A percentile compares a stretch with the other conserved stretches of the same genome.
These are phyloP conservation scores for Dolichoris vasculosae DNA, from an alignment of 1,140 invertebrate genomes.

Conservation along the genomic window DNA sequence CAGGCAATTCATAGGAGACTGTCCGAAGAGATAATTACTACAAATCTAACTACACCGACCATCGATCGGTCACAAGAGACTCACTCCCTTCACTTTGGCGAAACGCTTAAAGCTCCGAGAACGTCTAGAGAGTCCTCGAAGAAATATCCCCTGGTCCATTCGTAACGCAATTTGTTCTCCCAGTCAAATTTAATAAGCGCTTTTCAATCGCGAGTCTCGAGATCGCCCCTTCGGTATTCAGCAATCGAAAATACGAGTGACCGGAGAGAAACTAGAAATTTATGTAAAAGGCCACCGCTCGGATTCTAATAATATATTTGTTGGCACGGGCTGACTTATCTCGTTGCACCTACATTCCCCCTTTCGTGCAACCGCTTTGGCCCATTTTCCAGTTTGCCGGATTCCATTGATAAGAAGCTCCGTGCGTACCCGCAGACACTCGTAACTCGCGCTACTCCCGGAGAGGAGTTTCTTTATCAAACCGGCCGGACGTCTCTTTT, in stretches of 20 bases:
- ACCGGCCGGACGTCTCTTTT: constrained; percentile 38
- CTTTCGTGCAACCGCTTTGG: too few species aligned
- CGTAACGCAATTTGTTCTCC: too few species aligned
- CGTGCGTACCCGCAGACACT: not conserved
- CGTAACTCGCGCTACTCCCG: constrained; percentile 9
- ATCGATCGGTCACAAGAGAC: not conserved
- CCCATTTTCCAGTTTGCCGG: not conserved
- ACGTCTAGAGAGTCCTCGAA: not conserved
- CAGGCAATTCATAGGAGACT: too few species aligned
- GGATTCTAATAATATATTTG: constrained; percentile 21
- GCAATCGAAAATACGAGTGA: not conserved
- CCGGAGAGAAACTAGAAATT: not conserved
- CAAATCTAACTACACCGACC: too few species aligned
- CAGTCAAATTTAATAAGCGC: not conserved
- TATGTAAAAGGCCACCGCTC: not conserved
- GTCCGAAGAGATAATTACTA: too few species aligned
- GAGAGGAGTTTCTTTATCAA: constrained; percentile 58
- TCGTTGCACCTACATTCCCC: too few species aligned
- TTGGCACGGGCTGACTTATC: not conserved
- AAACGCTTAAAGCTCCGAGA: not conserved
- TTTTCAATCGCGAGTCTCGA: not conserved
- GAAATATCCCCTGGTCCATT: not conserved
- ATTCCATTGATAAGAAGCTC: not conserved
- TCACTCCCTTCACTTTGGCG: not conserved
- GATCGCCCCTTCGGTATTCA: not conserved